Base-by-base conservation (phyloP, 64 coral and sea anemone species). In the Catalaphyllia jardinei region DNA sequence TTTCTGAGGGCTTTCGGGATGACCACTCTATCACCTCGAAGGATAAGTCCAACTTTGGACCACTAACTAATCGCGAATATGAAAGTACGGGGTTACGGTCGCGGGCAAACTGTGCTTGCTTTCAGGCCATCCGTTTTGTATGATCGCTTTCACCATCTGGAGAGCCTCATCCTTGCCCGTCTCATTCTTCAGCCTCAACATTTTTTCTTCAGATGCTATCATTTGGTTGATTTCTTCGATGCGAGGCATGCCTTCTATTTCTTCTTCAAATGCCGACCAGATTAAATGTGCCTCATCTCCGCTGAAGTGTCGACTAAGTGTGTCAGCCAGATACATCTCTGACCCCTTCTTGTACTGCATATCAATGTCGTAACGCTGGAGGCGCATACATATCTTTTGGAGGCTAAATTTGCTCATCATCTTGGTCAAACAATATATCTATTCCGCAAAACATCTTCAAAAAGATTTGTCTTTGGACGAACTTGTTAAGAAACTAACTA, bases 1-100 rank as follows among this genome's bases (percentile, higher is more conserved):
- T 71, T 50, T 89, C 88, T 79, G 27, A 79, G 61, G 29, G 54
- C 39, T 67, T 29, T 60, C 46, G 75, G 75, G 29, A 77, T 69
- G 62, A 89, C 76, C 22, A 89, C 60, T 73, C 67, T 77, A 24
- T 79, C 87, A 19, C 27, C 51, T 4, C 2, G 30, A 62, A 79
- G 16, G 60, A 89, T 79, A 15, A 89, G 24, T 63, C 87, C 75
- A 89, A n/a, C 79, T 59, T 78, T 89, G 60, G 24, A 42, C 73
- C 25, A 31, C 62, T 7, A 89, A 54, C 27, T 29, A 24, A 35
- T 79, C 75, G 52, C 55, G 73, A n/a, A 78, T 78, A 57, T 77
- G 10, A 89, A 62, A 89, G 38, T 89, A 79, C 38, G 5, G 74
- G 5, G 28, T 79, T 15, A 65, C 33, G 49, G 27, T 46, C 25